These are phyloP conservation scores for Diacarnus erythraeanus DNA, from an alignment of 37 sponge, comb jelly and placozoan species.

Conservation along the genomic window DNA sequence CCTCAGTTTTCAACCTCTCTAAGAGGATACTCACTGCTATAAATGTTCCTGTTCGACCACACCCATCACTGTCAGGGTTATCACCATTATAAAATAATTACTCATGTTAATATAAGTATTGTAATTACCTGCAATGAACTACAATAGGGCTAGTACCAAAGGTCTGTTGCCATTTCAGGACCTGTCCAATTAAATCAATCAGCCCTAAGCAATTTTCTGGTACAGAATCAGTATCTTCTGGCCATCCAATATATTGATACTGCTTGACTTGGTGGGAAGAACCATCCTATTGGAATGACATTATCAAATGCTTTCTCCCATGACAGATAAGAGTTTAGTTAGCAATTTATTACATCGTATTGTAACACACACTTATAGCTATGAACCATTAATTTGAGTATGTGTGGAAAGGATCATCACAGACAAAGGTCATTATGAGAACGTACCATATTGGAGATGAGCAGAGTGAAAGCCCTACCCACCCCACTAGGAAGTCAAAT, in stretches of 20 bases:
- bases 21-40: slow-evolving; percentile 73
- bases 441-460: too few species aligned
- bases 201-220: slow-evolving; percentile 59
- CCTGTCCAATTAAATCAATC: slow-evolving; percentile 81
- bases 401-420: too few species aligned
- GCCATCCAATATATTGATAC: slow-evolving; percentile 90
- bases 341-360: too few species aligned
- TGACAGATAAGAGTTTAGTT: too few species aligned
- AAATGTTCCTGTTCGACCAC: slow-evolving; percentile 84
- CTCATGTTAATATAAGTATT: neutral
- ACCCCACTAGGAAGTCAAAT: too few species aligned
- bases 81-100: too few species aligned
- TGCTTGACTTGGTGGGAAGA: slow-evolving; percentile 56
- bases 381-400: too few species aligned
- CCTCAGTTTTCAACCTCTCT: slow-evolving; percentile 83
- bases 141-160: slow-evolving; percentile 65
- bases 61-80: slow-evolving; percentile 81
- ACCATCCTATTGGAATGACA: slow-evolving; percentile 3
- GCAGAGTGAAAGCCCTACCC: too few species aligned
- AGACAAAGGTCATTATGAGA: too few species aligned
- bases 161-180: slow-evolving; percentile 81
- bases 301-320: too few species aligned
- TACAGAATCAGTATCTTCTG: slow-evolving; percentile 48
- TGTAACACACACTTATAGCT: too few species aligned
- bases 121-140: slow-evolving; percentile 87